Evolutionary conservation across 1,140 invertebrate species (phyloP).

Genomic region (Nixonia krombeini): DNA sequence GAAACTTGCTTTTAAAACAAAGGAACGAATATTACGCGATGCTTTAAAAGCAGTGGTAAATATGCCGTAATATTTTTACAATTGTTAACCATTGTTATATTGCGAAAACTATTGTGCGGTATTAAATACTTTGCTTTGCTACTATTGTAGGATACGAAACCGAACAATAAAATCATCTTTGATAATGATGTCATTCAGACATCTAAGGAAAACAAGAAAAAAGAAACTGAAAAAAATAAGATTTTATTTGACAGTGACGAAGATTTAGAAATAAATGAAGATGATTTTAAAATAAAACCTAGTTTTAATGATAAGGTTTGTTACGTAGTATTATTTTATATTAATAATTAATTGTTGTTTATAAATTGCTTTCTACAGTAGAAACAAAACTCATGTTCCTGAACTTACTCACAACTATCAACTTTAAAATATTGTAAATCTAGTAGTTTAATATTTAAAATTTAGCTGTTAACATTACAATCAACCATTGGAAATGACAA

Average conservation of each 20-base stretch:
- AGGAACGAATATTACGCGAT: conserved; percentile 73
- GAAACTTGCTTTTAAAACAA: conserved; percentile 72
- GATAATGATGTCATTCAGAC: conserved; percentile 70
- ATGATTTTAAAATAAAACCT: conserved; percentile 32
- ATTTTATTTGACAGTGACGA: conserved; percentile 71
- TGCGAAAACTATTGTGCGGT: conserved; percentile 4
- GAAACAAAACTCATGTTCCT: too few relatives aligned
- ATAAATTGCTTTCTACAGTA: too few relatives aligned
- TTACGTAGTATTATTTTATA: background rate
- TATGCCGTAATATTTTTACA: too few relatives aligned
- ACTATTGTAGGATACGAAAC: conserved; percentile 70
- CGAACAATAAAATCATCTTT: conserved; percentile 74
- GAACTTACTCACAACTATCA: too few relatives aligned
- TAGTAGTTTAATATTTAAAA: too few relatives aligned
- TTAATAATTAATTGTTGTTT: background rate
- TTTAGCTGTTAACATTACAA: conserved; percentile 28
- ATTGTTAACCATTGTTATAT: too few relatives aligned
- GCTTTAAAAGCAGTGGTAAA: conserved; percentile 73
- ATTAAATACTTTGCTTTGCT: conserved; percentile 32
- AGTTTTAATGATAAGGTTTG: conserved; percentile 29
- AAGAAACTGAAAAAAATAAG: conserved; percentile 21
- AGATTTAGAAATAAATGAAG: conserved; percentile 68
- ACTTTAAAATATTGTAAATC: too few relatives aligned
- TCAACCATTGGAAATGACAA: conserved; percentile 70
- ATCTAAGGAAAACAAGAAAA: too few relatives aligned